Evolutionary conservation across 1,140 invertebrate genomes (phyloP), one percentile per base, ranked within the genome.

Genomic region (Thaumatotibia leucotreta): DNA sequence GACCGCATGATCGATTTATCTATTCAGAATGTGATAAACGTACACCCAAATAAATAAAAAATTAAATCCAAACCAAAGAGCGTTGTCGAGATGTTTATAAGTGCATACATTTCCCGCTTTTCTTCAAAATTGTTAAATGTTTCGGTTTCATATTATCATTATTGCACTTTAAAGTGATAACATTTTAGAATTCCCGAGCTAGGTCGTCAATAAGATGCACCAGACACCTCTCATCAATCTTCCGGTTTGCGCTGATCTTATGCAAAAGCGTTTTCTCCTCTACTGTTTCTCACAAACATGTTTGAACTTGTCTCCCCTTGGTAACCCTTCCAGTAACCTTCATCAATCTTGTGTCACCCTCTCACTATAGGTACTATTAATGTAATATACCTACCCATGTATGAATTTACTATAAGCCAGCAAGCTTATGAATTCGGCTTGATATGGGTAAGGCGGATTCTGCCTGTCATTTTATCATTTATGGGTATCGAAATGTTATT

Each of bases 311-410:
- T 17, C 33, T 65, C 33, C 29, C 17, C 14, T 9, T 29, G 24
- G 63, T 39, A 24, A 24, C 62, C 4, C 64, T 67, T n/a, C 27
- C 39, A 24, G 23, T 45, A 29, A 35, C 35, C 65, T 64, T 54
- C 75, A 77, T 77, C 68, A 77, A 77, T 77, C 75, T 77, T 68
- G 20, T 67, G 66, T 71, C 61, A 54, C 20, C 64, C 64, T n/a
- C 61, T 33, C 2, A 32, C 10, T 62, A 29, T 72, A 66, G 33
- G 39, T 27, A 54, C 11, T 11, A 1, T 23, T 54, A 54, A 54
- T 54, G 10, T 54, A 54, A 54, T 54, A 54, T 54, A 54, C 50
- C 29, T 54, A 54, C 50, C 29, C 11, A 6, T 29, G 23, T 27
- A 58, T 27, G 24, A 14, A 58, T 58, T 58, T 27, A 58, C 22